These are phyloP conservation scores for Phrynocephalus versicolor DNA, from an alignment of 2,113 vertebrate species.

Conservation along the genomic window DNA sequence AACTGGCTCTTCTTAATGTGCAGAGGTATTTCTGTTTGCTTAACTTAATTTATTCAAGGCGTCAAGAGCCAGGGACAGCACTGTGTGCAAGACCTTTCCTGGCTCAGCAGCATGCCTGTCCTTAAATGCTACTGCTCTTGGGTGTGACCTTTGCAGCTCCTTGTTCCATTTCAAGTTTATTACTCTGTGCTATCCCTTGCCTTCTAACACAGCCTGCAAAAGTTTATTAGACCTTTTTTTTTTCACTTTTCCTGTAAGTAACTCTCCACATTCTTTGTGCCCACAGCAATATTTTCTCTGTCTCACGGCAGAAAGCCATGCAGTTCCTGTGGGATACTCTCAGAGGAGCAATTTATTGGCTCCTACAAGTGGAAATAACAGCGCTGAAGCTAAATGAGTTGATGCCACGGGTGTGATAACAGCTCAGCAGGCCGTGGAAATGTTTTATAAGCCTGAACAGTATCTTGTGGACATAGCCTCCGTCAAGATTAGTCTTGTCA, in stretches of 20 bases:
- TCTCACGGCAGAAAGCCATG: conserved; percentile 8
- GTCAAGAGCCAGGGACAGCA: neutral
- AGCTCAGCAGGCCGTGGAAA: conserved; percentile 5
- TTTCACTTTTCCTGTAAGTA: conserved; percentile 7
- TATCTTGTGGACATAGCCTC: neutral
- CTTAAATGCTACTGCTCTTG: neutral
- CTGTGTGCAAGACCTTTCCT: neutral
- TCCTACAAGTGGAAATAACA: conserved; percentile 3
- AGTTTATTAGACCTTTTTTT: conserved; percentile 22
- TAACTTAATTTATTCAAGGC: neutral
- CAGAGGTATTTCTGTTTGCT: neutral
- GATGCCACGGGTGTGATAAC: neutral
- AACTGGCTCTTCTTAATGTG: neutral
- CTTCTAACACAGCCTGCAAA: conserved; percentile 1
- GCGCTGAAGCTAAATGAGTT: neutral
- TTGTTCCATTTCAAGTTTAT: conserved; percentile 22
- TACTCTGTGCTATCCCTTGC: neutral
- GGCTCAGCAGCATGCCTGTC: neutral
- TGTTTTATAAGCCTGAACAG: neutral
- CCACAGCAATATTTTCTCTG: conserved; percentile 12
- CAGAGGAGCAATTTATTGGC: conserved; percentile 2
- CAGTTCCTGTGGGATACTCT: conserved; percentile 8
- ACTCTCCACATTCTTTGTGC: conserved; percentile 7
- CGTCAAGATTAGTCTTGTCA: neutral
- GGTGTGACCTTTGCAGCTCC: neutral